Percentiles rank a stretch among this genome's conserved stretches.
These are phyloP conservation scores for Rana temporaria DNA, from an alignment of 2,113 vertebrate genomes.

Conservation along the genomic window DNA sequence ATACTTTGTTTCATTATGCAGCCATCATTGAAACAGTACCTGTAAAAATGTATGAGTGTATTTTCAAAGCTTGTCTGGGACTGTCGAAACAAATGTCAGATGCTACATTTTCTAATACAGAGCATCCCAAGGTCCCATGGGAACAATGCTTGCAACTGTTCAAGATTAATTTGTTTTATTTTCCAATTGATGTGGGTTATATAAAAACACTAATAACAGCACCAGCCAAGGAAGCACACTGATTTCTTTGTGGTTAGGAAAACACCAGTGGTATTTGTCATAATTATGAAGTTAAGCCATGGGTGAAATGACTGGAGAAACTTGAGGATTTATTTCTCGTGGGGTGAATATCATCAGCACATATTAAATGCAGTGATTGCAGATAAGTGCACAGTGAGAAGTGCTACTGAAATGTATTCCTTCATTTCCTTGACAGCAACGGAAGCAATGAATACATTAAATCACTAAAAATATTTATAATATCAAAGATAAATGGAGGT, in stretches of 20 bases:
- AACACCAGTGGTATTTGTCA: constrained; percentile 54
- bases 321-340: constrained; percentile 72
- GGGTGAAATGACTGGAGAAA: constrained; percentile 65
- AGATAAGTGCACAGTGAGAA: constrained; percentile 72
- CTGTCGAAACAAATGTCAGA: background rate
- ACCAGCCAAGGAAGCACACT: constrained; percentile 15
- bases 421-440: constrained; percentile 76
- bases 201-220: constrained; percentile 20
- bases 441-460: constrained; percentile 73
- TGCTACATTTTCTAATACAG: background rate
- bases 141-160: background rate
- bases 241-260: constrained; percentile 46
- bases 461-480: constrained; percentile 74
- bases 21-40: background rate
- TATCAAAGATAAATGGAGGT: constrained; percentile 72
- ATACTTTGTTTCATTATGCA: background rate
- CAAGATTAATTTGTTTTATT: background rate
- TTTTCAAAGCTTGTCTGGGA: background rate
- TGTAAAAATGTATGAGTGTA: background rate
- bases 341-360: constrained; percentile 64
- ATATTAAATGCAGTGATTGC: constrained; percentile 70
- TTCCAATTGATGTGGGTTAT: constrained; percentile 25
- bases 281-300: constrained; percentile 59
- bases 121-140: background rate
- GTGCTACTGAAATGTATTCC: constrained; percentile 76